Conservation (phyloP, 2,888 invertebrate species). For the Taenaris catops region DNA sequence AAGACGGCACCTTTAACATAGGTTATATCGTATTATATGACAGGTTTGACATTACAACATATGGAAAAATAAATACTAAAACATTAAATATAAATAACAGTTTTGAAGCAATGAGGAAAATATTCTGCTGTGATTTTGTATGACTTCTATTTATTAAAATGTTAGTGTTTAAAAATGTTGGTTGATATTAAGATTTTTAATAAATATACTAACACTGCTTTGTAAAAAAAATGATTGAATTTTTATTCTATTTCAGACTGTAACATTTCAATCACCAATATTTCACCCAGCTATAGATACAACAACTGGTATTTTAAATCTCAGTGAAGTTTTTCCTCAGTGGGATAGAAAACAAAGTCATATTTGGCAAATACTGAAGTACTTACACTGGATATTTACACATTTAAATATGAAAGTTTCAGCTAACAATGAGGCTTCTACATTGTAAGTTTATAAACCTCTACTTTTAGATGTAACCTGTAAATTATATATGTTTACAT, state of each 20-base stretch:
- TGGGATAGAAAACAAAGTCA: conserved; percentile 93
- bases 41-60: too few species aligned
- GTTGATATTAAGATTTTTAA: too few species aligned
- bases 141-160: too few species aligned
- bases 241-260: conserved; percentile 79
- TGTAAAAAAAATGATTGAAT: too few species aligned
- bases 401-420: conserved; percentile 88
- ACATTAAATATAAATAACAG: too few species aligned
- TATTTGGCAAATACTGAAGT: conserved; percentile 94
- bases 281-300: conserved; percentile 93
- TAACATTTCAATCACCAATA: conserved; percentile 90
- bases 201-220: too few species aligned
- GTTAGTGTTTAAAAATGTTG: too few species aligned
- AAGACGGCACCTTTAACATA: too few species aligned
- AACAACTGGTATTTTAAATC: conserved; percentile 87
- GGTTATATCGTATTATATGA: too few species aligned
- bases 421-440: conserved; percentile 85
- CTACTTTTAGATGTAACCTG: background rate
- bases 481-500: background rate
- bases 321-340: conserved; percentile 88
- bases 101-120: too few species aligned
- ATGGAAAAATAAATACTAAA: too few species aligned
- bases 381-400: conserved; percentile 89
- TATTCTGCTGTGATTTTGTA: too few species aligned
- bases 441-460: conserved; percentile 72